Evolutionary conservation across 2,797 vertebrate genomes (phyloP).

Genomic region (Taeniopygia guttata): DNA sequence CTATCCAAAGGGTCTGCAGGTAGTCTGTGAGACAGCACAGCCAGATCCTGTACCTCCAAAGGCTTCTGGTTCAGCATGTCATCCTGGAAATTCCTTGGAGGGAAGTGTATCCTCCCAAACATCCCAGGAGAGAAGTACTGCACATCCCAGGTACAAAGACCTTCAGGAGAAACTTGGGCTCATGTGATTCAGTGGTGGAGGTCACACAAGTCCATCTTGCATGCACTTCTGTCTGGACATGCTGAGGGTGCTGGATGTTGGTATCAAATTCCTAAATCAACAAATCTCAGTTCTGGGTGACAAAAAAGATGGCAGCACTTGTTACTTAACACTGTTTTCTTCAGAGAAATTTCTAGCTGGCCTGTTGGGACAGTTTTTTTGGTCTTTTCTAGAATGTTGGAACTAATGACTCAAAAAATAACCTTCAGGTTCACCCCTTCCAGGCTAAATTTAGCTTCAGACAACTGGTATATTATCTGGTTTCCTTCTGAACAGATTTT

Average conservation of each 20-base stretch:
- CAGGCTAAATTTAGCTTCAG: neutral
- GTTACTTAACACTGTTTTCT: neutral
- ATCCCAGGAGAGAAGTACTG: slow-evolving; percentile 80
- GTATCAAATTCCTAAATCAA: neutral
- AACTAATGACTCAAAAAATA: neutral
- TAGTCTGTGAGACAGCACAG: slow-evolving; percentile 88
- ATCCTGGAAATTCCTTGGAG: slow-evolving; percentile 92
- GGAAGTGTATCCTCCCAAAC: slow-evolving; percentile 88
- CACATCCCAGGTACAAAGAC: slow-evolving; percentile 86
- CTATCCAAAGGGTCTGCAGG: slow-evolving; percentile 84
- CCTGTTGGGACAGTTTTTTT: neutral
- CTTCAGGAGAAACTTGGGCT: neutral
- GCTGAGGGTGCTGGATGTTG: neutral
- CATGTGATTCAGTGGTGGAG: neutral
- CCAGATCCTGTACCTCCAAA: slow-evolving; percentile 84
- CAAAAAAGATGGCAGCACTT: neutral
- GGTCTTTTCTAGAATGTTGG: neutral
- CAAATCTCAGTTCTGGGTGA: neutral
- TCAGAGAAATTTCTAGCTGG: neutral
- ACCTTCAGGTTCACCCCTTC: neutral
- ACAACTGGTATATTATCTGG: neutral
- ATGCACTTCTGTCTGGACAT: neutral
- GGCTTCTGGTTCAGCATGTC: slow-evolving; percentile 86
- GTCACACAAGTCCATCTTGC: neutral
- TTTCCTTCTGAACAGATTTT: neutral